Evolutionary conservation across 2,888 invertebrate genomes (phyloP), one percentile per base, ranked within the genome.

Genomic region (Cephus rjabovi): DNA sequence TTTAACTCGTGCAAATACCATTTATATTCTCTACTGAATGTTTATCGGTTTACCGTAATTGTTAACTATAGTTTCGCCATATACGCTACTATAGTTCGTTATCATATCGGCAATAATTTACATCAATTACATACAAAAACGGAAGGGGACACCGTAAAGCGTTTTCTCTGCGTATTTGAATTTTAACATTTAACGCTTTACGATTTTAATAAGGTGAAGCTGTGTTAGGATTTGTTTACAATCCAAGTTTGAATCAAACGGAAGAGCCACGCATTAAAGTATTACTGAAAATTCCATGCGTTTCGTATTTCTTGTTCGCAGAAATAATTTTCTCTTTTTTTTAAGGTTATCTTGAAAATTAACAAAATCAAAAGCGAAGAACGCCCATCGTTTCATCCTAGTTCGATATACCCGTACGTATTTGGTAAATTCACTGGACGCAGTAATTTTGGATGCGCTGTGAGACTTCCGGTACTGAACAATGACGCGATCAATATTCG

Each of bases 101-200:
- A 83, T 85, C 85, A 84, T 86, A 89, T 84, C 86, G 86, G 86
- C 86, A 89, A 88, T 87, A 90, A 90, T 90, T 88, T 90, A 90
- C 90, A 90, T 88, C 81, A 75, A 77, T 76, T 78, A 76, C 40
- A 75, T 78, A 78, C 76, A 78, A 78, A 76, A 76, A 56, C 23
- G 56, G 56, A 56, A 23, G 23, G 23, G 23, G 56, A 56, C 9
- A 56, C 23, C 56, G 56, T 56, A 56, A 56, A 56, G 56, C 23
- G 56, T 56, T 56, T 23, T 4, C 23, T 56, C 56, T 23, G 74
- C 33, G 23, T 30, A 34, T 73, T 23, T 34, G 9, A 70, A 37
- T n/a, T 37, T 3, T 40, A 11, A 15, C 35, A 1, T n/a, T 23
- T 31, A 75, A 56, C 31, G 31, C 71, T 71, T 34, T 78, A 75